Evolutionary conservation across 1,140 invertebrate genomes (phyloP), one percentile per base, ranked within the genome.

Genomic region (Ooceraea biroi): DNA sequence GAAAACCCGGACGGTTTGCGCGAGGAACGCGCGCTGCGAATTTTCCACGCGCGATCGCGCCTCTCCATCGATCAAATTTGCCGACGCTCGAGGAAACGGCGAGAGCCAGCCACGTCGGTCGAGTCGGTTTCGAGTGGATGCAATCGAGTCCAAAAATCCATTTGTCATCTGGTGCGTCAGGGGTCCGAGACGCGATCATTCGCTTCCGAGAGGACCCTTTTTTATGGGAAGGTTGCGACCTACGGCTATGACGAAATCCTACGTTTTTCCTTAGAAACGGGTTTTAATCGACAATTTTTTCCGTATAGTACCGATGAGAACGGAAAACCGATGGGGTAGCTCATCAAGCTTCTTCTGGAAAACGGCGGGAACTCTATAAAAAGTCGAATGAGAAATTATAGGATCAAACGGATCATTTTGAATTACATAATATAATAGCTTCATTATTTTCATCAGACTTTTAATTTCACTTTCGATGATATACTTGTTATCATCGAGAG

Each of bases 41-140:
- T 91, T 93, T 94, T 93, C 92, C 88, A 94, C 91, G 92, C 92
- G 90, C 91, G 92, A 93, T 89, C 89, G 92, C 83, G 88, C 84
- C 89, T 91, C 85, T 90, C 86, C 91, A 94, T 94, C 92, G 82
- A 94, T 94, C 94, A 94, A 92, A 89, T 82, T 82, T 52, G 58
- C 22, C 69, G 83, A 60, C 63, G 77, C 50, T 46, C 46, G 50
- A 76, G 60, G 58, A 84, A 68, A 60, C 73, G 66, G 36, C 30
- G 66, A 19, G 73, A 44, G 44, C 14, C 0, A 44, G 25, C 8
- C 0, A 22, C 57, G 41, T 44, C 41, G 72, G 50, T 19, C 76
- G 76, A 80, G 68, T 83, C 19, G 83, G 58, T 66, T 92, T 92
- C 89, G 88, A 91, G 88, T 91, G 87, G 58, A 74, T 87, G 89